Evolutionary conservation across 2,888 invertebrate genomes (phyloP), one percentile per base, ranked within the genome.

Genomic region (Drosophila pegasa): DNA sequence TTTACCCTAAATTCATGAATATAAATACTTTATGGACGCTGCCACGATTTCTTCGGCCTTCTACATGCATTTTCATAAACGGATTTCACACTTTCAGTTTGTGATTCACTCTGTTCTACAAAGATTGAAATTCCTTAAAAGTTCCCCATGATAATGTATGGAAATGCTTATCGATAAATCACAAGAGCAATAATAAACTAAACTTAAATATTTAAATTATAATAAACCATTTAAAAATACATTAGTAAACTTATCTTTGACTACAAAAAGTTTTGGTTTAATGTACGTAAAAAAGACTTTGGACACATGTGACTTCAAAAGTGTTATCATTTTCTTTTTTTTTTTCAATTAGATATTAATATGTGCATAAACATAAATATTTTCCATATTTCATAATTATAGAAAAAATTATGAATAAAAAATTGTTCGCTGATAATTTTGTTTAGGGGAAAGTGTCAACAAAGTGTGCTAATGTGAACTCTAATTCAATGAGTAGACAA

Each of bases 401-500:
- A 47, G 12, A 22, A 12, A n/a, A 54, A 54, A 33, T 25, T 43
- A 55, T 43, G 22, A 47, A 31, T 45, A 8, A 47, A 38, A 47
- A 43, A 25, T 18, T 8, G 18, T 25, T 18, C 5, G 14, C 10
- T 20, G 54, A 40, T 29, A 22, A 9, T 40, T 47, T 48, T 50
- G n/a, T 9, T 38, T 35, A 27, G n/a, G 8, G 2, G 14, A 14
- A 18, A 37, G 22, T n/a, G 9, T 16, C 47, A 48, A 25, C 14
- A 37, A 37, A 41, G 18, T 27, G 9, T 35, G 33, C 8, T 48
- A 5, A 18, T 47, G 29, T 7, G 9, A 3, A 10, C 14, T 20
- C 66, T 52, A 35, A 52, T 40, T 51, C 22, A 22, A 35, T 47
- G 35, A 1, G 7, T 27, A 18, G 40, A 40, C 50, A 22, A 69